Conservation (phyloP, 2,888 invertebrate genomes). For the Lordiphosa fenestrarum region DNA sequence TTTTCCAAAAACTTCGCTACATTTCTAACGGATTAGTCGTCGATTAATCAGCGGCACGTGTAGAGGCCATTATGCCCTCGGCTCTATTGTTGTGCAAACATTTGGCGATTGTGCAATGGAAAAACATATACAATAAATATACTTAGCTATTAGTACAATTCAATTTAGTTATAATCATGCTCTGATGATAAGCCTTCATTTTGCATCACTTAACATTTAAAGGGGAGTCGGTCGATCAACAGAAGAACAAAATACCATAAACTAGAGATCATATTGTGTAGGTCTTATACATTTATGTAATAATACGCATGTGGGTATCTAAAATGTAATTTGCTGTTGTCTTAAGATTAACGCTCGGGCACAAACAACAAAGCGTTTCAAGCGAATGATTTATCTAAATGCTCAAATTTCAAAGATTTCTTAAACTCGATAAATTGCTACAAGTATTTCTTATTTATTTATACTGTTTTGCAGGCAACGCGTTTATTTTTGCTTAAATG, state of each 20-base stretch:
- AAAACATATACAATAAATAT: slow-evolving; percentile 1
- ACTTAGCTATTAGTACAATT: slow-evolving; percentile 5
- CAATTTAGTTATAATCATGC: background rate
- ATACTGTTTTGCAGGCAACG: slow-evolving; percentile 56
- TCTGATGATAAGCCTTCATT: slow-evolving; percentile 37
- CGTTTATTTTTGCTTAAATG: slow-evolving; percentile 54
- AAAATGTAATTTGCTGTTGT: slow-evolving; percentile 19
- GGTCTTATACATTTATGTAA: slow-evolving; percentile 26
- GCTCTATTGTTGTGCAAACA: slow-evolving; percentile 25
- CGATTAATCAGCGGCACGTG: slow-evolving; percentile 7
- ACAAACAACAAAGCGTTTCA: slow-evolving; percentile 29
- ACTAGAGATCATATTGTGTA: slow-evolving; percentile 2
- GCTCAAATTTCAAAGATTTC: slow-evolving; percentile 35
- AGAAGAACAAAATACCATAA: slow-evolving; percentile 25
- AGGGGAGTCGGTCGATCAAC: slow-evolving; percentile 40
- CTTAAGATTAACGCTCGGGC: no score
- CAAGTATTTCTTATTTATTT: slow-evolving; percentile 30
- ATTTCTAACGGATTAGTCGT: slow-evolving; percentile 58
- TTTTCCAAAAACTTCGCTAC: slow-evolving; percentile 62
- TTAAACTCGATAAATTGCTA: slow-evolving; percentile 34
- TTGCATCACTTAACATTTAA: slow-evolving; percentile 58
- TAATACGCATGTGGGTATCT: slow-evolving; percentile 41
- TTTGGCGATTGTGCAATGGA: slow-evolving; percentile 18
- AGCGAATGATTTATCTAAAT: slow-evolving; percentile 50
- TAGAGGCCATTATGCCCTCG: background rate